Conservation (phyloP, 1,140 invertebrate genomes). For the Archivesica marissinica region DNA sequence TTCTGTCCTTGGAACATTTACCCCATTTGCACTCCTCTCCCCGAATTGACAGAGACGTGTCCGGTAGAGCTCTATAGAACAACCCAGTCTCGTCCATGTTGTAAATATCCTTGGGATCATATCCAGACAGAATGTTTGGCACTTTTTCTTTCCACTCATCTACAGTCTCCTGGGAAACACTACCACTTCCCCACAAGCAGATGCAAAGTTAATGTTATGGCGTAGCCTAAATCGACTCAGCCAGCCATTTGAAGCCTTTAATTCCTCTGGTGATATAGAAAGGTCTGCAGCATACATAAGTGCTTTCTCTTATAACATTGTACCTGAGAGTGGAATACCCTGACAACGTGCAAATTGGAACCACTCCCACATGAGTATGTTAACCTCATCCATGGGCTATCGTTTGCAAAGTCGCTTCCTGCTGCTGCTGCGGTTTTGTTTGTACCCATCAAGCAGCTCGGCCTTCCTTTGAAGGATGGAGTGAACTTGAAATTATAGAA, state of each 20-base stretch:
- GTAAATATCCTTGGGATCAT: conserved; percentile 64
- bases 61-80: conserved; percentile 64
- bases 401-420: conserved; percentile 26
- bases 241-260: conserved; percentile 70
- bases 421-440: background rate
- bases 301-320: conserved; percentile 49
- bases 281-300: conserved; percentile 34
- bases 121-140: conserved; percentile 33
- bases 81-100: conserved; percentile 72
- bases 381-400: conserved; percentile 29
- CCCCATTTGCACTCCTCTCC: conserved; percentile 64
- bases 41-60: conserved; percentile 67
- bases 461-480: conserved; percentile 5
- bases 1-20: conserved; percentile 70
- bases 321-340: background rate
- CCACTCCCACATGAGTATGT: conserved; percentile 49
- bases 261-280: conserved; percentile 46
- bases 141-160: conserved; percentile 43
- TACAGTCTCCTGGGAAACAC: conserved; percentile 31
- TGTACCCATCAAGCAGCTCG: background rate
- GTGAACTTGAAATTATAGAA: conserved; percentile 15
- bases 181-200: conserved; percentile 59
- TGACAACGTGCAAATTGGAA: background rate
- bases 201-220: conserved; percentile 49
- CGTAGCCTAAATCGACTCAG: conserved; percentile 21